Evolutionary conservation across 2,888 invertebrate species (phyloP), one percentile per base, ranked within the genome.

Genomic region (Pachymerium ferrugineum): DNA sequence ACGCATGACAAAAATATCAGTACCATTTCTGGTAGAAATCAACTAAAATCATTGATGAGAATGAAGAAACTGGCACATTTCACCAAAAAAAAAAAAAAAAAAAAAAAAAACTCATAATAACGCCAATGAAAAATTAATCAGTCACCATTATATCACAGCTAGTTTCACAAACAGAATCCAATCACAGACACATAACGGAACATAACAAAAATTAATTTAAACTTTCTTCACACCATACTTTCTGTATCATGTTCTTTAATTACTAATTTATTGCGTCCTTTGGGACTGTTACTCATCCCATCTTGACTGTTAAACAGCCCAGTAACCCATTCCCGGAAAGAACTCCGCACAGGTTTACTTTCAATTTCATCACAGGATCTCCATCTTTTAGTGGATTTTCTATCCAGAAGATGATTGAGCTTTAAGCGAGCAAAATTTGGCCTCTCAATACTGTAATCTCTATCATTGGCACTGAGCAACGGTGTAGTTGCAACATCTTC

Each of bases 281-380:
- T 62, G 14, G 16, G n/a, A 12, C 8, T 70, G 25, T 67, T 25
- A 4, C 70, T 30, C 19, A 12, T 30, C 4, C 72, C 47, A 10
- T 74, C 74, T n/a, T 47, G 62, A 22, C 71, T 22, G 38, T 54
- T 73, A 70, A 75, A 75, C 19, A 75, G 38, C 16, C 75, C 75
- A 0, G 74, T 70, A 19, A 75, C n/a, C 74, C 73, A 73, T 31
- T 71, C 73, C n/a, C 71, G 73, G 19, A 76, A 67, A 8, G 73
- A 47, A 38, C 25, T 29, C 29, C 38, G 25, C 8, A 67, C 29
- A 16, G 28, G 22, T 29, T 62, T 68, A n/a, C 69, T 38, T 25
- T 47, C 67, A n/a, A 76, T 76, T 62, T 74, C 76, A 35, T 72
- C 72, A 67, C 76, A 76, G 25, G 76, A 76, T 5, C 76, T 22